Evolutionary conservation across 2,888 invertebrate genomes (phyloP).

Genomic region (Tiphia femorata): DNA sequence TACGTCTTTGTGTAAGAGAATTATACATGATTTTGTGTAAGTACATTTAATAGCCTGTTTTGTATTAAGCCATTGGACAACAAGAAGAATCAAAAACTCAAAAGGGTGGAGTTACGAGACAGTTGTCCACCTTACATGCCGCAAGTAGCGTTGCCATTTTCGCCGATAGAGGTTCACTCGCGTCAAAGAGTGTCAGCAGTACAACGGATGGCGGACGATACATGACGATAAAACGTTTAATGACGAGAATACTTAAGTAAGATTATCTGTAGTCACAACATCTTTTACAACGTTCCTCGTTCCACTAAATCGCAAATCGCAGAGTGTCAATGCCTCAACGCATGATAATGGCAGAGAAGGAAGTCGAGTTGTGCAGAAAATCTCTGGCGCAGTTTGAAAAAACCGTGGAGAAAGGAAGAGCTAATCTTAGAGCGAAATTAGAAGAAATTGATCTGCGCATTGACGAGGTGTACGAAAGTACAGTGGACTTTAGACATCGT

Average conservation of each 20-base stretch:
- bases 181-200: no score
- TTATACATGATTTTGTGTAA: no score
- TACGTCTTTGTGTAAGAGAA: no score
- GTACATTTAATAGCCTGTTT: no score
- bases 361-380: slow-evolving; percentile 70
- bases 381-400: slow-evolving; percentile 60
- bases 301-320: not conserved
- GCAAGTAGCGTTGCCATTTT: no score
- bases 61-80: no score
- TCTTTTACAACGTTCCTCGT: not conserved
- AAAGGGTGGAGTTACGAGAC: no score
- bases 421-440: slow-evolving; percentile 70
- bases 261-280: not conserved
- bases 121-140: no score
- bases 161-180: no score
- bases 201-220: slow-evolving; percentile 37
- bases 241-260: slow-evolving; percentile 4
- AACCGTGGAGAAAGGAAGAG: slow-evolving; percentile 45
- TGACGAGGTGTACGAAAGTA: slow-evolving; percentile 70
- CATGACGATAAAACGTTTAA: slow-evolving; percentile 13
- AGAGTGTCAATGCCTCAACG: slow-evolving; percentile 71
- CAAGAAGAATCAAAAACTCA: no score
- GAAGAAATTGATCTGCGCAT: slow-evolving; percentile 73
- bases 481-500: slow-evolving; percentile 70
- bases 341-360: slow-evolving; percentile 70